A percentile compares a stretch with the other conserved stretches of the same genome.
These are phyloP conservation scores for Pristionchus arcanus DNA, from an alignment of 2,888 invertebrate species.

Conservation along the genomic window DNA sequence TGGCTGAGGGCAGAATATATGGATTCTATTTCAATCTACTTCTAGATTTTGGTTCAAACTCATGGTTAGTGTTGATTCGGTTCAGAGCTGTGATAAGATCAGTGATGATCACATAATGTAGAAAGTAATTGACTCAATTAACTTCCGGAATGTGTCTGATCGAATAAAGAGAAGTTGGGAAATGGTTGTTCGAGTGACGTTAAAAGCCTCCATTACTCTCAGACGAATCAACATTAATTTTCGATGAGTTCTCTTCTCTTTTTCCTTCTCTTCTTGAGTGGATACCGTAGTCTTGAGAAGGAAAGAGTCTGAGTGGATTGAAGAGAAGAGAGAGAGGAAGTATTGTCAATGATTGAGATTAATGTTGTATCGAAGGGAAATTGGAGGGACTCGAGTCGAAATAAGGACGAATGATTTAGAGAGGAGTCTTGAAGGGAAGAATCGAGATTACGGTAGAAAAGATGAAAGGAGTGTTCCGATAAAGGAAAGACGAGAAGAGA, in stretches of 20 bases:
- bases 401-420: constrained; percentile 34
- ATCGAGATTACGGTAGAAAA: constrained; percentile 20
- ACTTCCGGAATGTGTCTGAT: too few species aligned
- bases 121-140: background rate
- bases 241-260: constrained; percentile 14
- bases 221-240: constrained; percentile 27
- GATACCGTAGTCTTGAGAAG: constrained; percentile 32
- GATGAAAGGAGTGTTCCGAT: constrained; percentile 42
- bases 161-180: background rate
- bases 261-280: background rate
- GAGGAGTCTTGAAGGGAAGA: constrained; percentile 3
- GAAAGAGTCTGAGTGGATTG: background rate
- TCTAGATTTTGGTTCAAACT: too few species aligned
- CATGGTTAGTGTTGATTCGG: too few species aligned
- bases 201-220: background rate
- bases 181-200: constrained; percentile 14
- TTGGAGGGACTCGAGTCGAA: constrained; percentile 37
- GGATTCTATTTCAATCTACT: background rate
- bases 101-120: too few species aligned
- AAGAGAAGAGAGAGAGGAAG: constrained; percentile 29
- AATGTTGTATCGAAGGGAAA: constrained; percentile 36
- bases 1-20: background rate
- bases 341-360: constrained; percentile 47
- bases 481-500: background rate
- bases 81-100: too few species aligned